Percentiles rank a stretch among this genome's conserved stretches.
phyloP scores from a whole-genome alignment of 2,797 vertebrate species.

The Sebastolobus alascanus region DNA sequence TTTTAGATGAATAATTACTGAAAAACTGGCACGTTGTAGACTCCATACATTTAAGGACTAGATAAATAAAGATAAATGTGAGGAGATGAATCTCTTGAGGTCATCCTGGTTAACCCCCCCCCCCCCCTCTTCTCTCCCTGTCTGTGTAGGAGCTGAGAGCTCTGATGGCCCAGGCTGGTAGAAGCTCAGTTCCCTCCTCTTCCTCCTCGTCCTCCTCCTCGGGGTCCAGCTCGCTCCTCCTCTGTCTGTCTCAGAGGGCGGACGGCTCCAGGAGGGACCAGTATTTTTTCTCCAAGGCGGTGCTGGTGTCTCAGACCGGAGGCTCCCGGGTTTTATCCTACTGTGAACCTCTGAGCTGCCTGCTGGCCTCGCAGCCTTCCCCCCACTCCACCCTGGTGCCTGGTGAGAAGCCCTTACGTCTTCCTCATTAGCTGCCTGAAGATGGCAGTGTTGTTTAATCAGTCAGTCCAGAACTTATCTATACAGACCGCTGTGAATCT shows the following conservation, averaged over 20 bases:
- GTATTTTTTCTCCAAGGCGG: conserved; percentile 89
- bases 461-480: not conserved
- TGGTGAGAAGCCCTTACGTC: conserved; percentile 78
- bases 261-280: conserved; percentile 74
- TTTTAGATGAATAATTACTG: no score
- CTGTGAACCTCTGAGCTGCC: conserved; percentile 89
- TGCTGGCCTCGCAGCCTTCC: conserved; percentile 94
- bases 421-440: not conserved
- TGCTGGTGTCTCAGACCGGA: conserved; percentile 90
- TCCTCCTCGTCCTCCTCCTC: conserved; percentile 31
- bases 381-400: conserved; percentile 91
- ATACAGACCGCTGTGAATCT: not conserved
- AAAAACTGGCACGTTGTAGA: not conserved
- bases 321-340: conserved; percentile 92
- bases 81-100: not conserved
- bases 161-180: conserved; percentile 82
- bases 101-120: not conserved
- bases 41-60: not conserved
- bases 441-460: not conserved
- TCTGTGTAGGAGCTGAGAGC: conserved; percentile 87
- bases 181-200: conserved; percentile 54
- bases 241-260: conserved; percentile 80
- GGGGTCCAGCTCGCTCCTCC: conserved; percentile 29
- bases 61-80: no score
- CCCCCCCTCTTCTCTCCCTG: not conserved